Base-by-base conservation (phyloP, 1,140 invertebrate genomes). In the Polyergus mexicanus region DNA sequence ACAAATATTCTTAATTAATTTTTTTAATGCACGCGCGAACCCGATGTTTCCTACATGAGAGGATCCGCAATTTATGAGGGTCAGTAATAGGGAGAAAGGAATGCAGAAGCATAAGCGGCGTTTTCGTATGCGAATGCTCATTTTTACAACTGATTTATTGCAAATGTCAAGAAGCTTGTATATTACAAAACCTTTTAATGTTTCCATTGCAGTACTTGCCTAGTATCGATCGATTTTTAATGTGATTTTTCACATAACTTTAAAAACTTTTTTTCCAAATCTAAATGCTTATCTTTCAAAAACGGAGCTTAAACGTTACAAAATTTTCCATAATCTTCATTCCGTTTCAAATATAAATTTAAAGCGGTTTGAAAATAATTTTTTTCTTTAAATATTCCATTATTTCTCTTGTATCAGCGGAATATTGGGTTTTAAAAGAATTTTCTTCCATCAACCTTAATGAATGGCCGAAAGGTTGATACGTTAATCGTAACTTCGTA, bases 1-100 rank as follows among this genome's bases (percentile, higher is more conserved):
- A 38, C 76, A 41, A 80, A 80, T 69, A 69, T 35, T 80, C 77
- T 80, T 56, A 80, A 80, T 80, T 80, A 80, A 69, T 80, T 80
- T 56, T 77, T 80, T 69, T 56, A 80, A 68, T 54, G 5, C 13
- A 56, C 76, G 32, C 76, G 32, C 63, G 7, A 10, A 56, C 19
- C 56, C 56, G 16, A 41, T 54, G 77, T 80, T 80, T 80, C 19
- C 11, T 47, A 35, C 76, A 25, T 22, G 16, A 13, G 10, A 28
- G 35, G 19, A 54, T 56, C 35, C 19, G 22, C 22, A 66, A 80
- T 80, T 80, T 69, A 80, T 28, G 44, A 56, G 32, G 76, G 22
- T 10, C 51, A 10, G 44, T 51, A 38, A 35, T 54, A 11, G 13
- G 4, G 38, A 16, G 19, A 35, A 11, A 41, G 51, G 35, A 41